Percentiles rank a stretch among this genome's conserved stretches.
phyloP scores from a whole-genome alignment of 2,113 vertebrate species.

The Hystrix cristata region DNA sequence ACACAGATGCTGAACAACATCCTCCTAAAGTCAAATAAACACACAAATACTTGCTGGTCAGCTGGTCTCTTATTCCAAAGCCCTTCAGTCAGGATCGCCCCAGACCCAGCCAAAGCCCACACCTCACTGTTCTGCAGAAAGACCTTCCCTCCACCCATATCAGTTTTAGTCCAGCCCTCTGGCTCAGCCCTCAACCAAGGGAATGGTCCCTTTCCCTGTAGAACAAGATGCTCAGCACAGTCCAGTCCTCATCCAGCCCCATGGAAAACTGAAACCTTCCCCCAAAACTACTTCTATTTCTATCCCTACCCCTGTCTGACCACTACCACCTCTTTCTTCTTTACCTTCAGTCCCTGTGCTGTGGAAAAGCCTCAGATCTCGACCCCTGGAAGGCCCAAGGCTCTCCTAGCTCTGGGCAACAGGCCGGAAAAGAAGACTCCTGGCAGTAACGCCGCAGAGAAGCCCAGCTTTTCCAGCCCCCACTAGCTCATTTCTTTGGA shows the following conservation, averaged over 20 bases:
- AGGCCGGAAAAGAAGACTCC: not conserved
- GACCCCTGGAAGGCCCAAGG: not conserved
- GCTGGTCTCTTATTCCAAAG: not conserved
- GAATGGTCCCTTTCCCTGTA: not conserved
- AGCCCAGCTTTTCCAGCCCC: not conserved
- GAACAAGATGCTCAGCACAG: not conserved
- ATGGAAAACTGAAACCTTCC: constrained; percentile 44
- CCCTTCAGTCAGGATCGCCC: not conserved
- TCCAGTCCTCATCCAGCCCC: not conserved
- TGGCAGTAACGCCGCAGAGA: not conserved
- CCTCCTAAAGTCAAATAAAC: constrained; percentile 25
- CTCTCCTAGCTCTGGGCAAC: not conserved
- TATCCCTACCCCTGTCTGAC: not conserved
- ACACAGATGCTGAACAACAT: constrained; percentile 24
- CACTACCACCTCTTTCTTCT: not conserved
- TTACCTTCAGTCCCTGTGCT: not conserved
- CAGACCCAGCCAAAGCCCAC: not conserved
- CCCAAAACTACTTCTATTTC: not conserved
- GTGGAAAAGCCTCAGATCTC: not conserved
- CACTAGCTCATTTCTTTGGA: not conserved
- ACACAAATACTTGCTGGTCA: not conserved
- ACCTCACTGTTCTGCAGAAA: constrained; percentile 51
- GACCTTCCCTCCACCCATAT: not conserved
- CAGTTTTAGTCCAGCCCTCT: not conserved
- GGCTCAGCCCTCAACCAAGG: not conserved